Evolutionary conservation across 1,140 invertebrate genomes (phyloP).

Genomic region (Sycophila sp.): DNA sequence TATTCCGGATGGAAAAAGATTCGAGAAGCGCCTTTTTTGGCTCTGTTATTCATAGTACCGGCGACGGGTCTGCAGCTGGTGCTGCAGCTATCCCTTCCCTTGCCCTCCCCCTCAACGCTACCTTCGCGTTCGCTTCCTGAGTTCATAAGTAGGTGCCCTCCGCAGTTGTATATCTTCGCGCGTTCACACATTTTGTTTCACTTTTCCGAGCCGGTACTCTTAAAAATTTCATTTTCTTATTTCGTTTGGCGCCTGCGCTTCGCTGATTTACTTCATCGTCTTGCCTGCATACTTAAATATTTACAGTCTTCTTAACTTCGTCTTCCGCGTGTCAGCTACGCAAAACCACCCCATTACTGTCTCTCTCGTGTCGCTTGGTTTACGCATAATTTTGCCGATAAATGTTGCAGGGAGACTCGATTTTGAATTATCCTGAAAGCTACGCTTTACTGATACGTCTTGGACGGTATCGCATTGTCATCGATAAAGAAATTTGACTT

Average conservation of each 20-base stretch:
- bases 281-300: constrained; percentile 2
- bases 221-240: constrained; percentile 31
- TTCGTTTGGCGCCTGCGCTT: background rate
- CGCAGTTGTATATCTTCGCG: constrained; percentile 9
- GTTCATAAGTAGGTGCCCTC: constrained; percentile 27
- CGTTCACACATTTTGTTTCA: constrained; percentile 27
- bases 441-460: too few relatives aligned
- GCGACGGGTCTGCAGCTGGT: constrained; percentile 18
- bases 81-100: background rate
- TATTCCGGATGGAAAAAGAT: constrained; percentile 17
- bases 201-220: constrained; percentile 18
- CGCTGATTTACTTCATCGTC: constrained; percentile 18
- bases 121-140: constrained; percentile 6
- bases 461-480: too few relatives aligned
- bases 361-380: too few relatives aligned
- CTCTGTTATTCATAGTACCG: constrained; percentile 26
- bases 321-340: background rate
- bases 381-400: too few relatives aligned
- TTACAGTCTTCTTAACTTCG: background rate
- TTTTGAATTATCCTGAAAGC: too few relatives aligned
- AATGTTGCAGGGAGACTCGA: too few relatives aligned
- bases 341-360: too few relatives aligned
- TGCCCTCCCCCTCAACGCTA: too few relatives aligned
- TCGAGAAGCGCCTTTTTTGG: background rate
- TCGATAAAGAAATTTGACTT: too few relatives aligned